Evolutionary conservation across 2,888 invertebrate species (phyloP).

Genomic region (Serrognathus titanus): DNA sequence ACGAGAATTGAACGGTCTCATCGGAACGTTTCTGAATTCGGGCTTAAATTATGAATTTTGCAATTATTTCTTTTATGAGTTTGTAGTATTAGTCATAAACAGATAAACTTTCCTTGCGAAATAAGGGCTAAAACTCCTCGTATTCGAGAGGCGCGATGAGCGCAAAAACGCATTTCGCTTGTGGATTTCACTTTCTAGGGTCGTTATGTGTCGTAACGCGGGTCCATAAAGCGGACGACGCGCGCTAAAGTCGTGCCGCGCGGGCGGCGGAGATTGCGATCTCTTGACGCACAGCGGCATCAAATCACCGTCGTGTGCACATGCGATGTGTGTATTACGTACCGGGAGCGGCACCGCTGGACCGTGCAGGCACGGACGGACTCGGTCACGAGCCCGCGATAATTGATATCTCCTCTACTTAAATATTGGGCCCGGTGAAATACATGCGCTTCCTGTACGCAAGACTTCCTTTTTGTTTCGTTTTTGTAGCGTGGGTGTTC

Average conservation of each 20-base stretch:
- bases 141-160: background rate
- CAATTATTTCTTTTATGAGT: no score
- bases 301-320: background rate
- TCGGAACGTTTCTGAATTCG: no score
- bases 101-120: no score
- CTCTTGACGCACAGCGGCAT: slow-evolving; percentile 2
- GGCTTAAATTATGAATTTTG: no score
- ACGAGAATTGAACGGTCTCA: no score
- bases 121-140: no score
- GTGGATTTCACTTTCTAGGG: slow-evolving; percentile 1
- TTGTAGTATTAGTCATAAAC: no score
- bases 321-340: slow-evolving; percentile 7
- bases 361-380: slow-evolving; percentile 18
- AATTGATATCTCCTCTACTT: slow-evolving; percentile 14
- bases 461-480: background rate
- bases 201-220: background rate
- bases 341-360: slow-evolving; percentile 20
- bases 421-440: slow-evolving; percentile 7
- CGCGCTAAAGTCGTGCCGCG: slow-evolving; percentile 7
- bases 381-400: slow-evolving; percentile 16
- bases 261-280: slow-evolving; percentile 8
- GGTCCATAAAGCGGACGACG: slow-evolving; percentile 6
- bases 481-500: no score
- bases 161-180: background rate
- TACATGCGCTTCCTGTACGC: slow-evolving; percentile 11